Evolutionary conservation across 1,140 invertebrate genomes (phyloP).

Genomic region (Bombus huntii): DNA sequence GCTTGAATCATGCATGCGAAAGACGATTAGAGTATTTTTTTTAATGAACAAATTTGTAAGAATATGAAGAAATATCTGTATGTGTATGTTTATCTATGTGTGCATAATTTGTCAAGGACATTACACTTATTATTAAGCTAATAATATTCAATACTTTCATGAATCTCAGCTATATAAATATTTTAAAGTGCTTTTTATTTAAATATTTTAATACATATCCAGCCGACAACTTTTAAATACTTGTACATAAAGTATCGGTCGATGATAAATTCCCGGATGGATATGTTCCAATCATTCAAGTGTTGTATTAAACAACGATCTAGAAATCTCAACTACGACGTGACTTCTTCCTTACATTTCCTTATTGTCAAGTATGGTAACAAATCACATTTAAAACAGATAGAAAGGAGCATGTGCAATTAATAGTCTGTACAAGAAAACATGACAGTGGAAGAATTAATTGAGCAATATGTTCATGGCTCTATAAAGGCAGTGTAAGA

Average conservation of each 20-base stretch:
- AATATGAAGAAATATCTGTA: neutral
- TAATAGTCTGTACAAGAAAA: slow-evolving; percentile 45
- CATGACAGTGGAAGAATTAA: slow-evolving; percentile 62
- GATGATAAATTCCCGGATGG: neutral
- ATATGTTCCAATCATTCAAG: neutral
- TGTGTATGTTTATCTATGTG: neutral
- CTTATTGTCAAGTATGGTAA: slow-evolving; percentile 64
- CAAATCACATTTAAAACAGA: slow-evolving; percentile 59
- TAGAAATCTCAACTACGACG: slow-evolving; percentile 29
- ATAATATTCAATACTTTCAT: slow-evolving; percentile 27
- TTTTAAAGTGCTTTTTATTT: slow-evolving; percentile 15
- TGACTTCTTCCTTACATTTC: slow-evolving; percentile 36
- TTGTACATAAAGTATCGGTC: neutral
- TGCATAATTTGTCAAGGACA: neutral
- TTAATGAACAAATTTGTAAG: neutral
- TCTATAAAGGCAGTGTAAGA: slow-evolving; percentile 66
- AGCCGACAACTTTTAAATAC: neutral
- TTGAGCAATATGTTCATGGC: slow-evolving; percentile 66
- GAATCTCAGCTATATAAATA: slow-evolving; percentile 30
- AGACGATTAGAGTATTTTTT: neutral
- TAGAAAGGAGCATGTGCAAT: slow-evolving; percentile 44
- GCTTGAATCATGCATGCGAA: neutral
- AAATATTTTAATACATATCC: slow-evolving; percentile 23
- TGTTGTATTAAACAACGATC: slow-evolving; percentile 4
- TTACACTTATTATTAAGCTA: slow-evolving; percentile 34